Evolutionary conservation across 1,140 invertebrate species (phyloP), one percentile per base, ranked within the genome.

Genomic region (Ceratina australensis): DNA sequence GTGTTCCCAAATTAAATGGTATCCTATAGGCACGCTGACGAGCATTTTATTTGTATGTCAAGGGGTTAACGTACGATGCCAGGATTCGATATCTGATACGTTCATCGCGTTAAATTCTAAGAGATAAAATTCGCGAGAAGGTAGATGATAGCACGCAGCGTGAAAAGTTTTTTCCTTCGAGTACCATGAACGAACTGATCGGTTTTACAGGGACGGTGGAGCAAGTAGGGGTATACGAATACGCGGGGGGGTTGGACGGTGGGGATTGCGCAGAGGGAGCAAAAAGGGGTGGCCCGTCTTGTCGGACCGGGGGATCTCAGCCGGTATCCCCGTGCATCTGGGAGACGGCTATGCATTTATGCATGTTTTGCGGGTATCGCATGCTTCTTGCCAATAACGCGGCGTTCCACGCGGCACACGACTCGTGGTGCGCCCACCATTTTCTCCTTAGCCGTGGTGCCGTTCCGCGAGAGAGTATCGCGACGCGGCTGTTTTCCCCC

Each of bases 371-470:
- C 84, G 78, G 85, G 86, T 89, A 89, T 89, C 88, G 89, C 89
- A 88, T 89, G 89, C 81, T 88, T 86, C 88, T 89, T 89, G 88
- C 88, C 88, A 89, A 89, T 89, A 89, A 89, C 89, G 86, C 80
- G 77, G 72, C 81, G 81, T 88, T 87, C 82, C 81, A 82, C 80
- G 81, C 82, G 78, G 76, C 78, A 61, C 61, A 74, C 69, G 66
- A 69, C 71, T 68, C 74, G 72, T 42, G 80, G 72, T 42, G 80
- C 54, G 26, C 65, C 64, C 83, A 68, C 85, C 78, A 84, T 86
- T 84, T 85, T 86, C 80, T 73, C 65, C 56, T 56, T 16, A 49
- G 49, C 20, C 13, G 15, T n/a, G 5, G 7, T 42, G 20, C 3
- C 49, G 68, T 64, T 22, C 57, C 50, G 3, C 22, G 60, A 50